phyloP scores from a whole-genome alignment of 2,888 invertebrate species.

The Leptopilina drosophilae region DNA sequence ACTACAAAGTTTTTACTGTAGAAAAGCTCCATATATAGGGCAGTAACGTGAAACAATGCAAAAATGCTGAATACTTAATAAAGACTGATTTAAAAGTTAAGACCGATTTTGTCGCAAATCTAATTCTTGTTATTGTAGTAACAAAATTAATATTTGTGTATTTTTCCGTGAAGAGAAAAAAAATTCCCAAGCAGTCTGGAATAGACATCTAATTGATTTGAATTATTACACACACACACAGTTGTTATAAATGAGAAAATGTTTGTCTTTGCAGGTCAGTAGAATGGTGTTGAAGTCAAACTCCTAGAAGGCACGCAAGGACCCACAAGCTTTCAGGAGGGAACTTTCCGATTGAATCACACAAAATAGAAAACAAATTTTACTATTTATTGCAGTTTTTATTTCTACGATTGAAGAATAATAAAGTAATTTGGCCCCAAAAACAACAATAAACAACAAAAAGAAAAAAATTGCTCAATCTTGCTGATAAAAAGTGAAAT shows the following conservation, averaged over 20 bases:
- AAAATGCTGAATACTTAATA: not conserved
- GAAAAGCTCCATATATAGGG: conserved; percentile 6
- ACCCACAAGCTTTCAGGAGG: conserved; percentile 7
- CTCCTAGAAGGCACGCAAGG: conserved; percentile 54
- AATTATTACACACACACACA: not conserved
- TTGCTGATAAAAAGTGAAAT: conserved; percentile 8
- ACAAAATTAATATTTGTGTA: no score
- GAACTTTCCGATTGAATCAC: conserved; percentile 40
- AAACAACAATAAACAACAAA: not conserved
- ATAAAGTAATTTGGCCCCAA: not conserved
- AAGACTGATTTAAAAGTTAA: not conserved
- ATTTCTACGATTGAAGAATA: not conserved
- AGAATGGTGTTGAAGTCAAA: conserved; percentile 61
- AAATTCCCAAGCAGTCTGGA: not conserved
- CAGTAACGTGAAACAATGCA: not conserved
- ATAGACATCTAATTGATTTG: not conserved
- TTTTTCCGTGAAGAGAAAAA: not conserved
- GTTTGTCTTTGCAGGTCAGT: conserved; percentile 62
- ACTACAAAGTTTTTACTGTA: conserved; percentile 5
- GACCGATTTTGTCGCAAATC: no score
- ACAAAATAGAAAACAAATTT: conserved; percentile 45
- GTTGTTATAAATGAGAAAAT: not conserved
- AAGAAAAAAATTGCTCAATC: conserved; percentile 5
- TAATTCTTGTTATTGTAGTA: no score
- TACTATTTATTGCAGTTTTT: conserved; percentile 9